These are phyloP conservation scores for fruit fly (Drosophila melanogaster) DNA, from an alignment of 1,140 invertebrate species.

Conservation along the genomic window Release_6_plus_ISO1_MT NT_037436.4:22627501-22628000, in stretches of 20 bases:
- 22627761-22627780: conserved; percentile 79
- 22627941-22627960: conserved; percentile 36
- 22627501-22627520: conserved; percentile 46
- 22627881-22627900: conserved; percentile 55
- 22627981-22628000: conserved; percentile 73
- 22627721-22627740: conserved; percentile 75
- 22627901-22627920: background rate
- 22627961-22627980: conserved; percentile 62
- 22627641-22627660: conserved; percentile 55
- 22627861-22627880: conserved; percentile 46
- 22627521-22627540: conserved; percentile 31
- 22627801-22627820: conserved; percentile 75
- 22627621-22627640: conserved; percentile 79
- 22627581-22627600: conserved; percentile 76
- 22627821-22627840: conserved; percentile 50
- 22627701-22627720: conserved; percentile 25
- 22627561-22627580: conserved; percentile 64
- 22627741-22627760: conserved; percentile 59
- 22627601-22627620: conserved; percentile 83
- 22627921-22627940: conserved; percentile 12
- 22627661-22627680: conserved; percentile 1
- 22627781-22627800: conserved; percentile 58
- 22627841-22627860: background rate
- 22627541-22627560: conserved; percentile 66
- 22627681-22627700: background rate